Conservation (phyloP, 2,113 vertebrate species). For the Ochotona curzoniae region DNA sequence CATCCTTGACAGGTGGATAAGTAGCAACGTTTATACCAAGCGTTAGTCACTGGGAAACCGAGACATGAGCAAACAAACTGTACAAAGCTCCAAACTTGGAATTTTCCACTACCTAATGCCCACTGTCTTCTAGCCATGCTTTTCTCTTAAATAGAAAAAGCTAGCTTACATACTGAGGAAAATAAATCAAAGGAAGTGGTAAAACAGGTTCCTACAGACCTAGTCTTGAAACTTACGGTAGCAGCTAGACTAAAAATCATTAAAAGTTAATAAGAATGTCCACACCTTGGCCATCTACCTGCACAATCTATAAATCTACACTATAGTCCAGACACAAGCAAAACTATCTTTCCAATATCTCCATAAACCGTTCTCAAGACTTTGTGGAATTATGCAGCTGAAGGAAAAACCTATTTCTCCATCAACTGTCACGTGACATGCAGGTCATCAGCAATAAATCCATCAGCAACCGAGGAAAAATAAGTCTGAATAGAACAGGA, state of each 20-base stretch:
- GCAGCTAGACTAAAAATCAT: background rate
- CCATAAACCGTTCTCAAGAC: background rate
- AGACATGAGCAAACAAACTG: slow-evolving; percentile 59
- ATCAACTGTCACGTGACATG: background rate
- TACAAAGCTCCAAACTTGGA: slow-evolving; percentile 44
- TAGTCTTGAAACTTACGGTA: background rate
- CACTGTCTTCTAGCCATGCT: slow-evolving; percentile 20
- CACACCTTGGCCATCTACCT: background rate
- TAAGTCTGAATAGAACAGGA: background rate
- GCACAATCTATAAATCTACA: background rate
- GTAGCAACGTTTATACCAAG: slow-evolving; percentile 73
- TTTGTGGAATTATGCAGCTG: background rate
- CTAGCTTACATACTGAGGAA: background rate
- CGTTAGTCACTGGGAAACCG: slow-evolving; percentile 70
- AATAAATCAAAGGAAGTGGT: background rate
- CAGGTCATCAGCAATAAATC: background rate
- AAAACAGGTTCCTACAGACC: background rate
- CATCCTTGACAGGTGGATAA: slow-evolving; percentile 80
- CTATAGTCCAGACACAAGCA: background rate
- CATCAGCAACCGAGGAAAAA: background rate
- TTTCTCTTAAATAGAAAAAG: slow-evolving; percentile 52
- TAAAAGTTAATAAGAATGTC: background rate
- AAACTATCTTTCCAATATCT: background rate
- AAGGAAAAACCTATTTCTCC: background rate
- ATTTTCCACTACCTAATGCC: slow-evolving; percentile 15